Base-by-base conservation (phyloP, 2,797 vertebrate genomes). In the Sandelia bainsii region DNA sequence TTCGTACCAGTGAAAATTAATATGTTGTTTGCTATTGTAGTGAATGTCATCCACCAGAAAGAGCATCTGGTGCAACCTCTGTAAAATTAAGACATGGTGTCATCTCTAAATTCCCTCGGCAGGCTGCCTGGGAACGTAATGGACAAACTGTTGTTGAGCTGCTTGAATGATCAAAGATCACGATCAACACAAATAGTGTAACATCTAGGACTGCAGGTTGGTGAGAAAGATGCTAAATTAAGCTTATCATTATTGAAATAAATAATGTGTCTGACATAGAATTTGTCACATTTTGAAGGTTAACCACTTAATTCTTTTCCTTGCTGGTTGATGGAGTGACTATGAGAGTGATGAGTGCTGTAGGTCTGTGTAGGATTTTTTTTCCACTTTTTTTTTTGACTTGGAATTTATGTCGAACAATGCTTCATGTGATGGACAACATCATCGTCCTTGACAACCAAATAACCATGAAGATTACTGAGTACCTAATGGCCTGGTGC, bases 281-380 rank as follows among this genome's bases (percentile, higher is more conserved):
- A 79, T 81, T 75, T 85, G 89, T 88, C 87, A 75, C 54, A 62
- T 89, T 86, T 65, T 85, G 89, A 91, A 91, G 89, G 85, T 91
- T 86, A 90, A 84, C 82, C 71, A 76, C 78, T 81, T 78, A 68
- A 77, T 87, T 77, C 77, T 76, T 46, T 81, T 29, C 74, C 50
- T 16, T 29, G 7, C 61, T 40, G 40, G 67, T 17, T 79, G 80
- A 85, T 72, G 73, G 73, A 69, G 66, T 45, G 77, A 61, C 80
- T 49, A 3, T 76, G 72, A 79, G 78, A 76, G 70, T 51, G 74
- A 87, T 83, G 69, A 81, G 71, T 88, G 53, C 68, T 46, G 64
- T 56, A 64, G 80, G 63, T 79, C 53, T 64, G 53, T 25, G 29
- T 61, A 69, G 60, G 10, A 11, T 57, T 62, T 34, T 60, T 64